Evolutionary conservation across 2,113 vertebrate species (phyloP).

Genomic region (Apteryx owenii): DNA sequence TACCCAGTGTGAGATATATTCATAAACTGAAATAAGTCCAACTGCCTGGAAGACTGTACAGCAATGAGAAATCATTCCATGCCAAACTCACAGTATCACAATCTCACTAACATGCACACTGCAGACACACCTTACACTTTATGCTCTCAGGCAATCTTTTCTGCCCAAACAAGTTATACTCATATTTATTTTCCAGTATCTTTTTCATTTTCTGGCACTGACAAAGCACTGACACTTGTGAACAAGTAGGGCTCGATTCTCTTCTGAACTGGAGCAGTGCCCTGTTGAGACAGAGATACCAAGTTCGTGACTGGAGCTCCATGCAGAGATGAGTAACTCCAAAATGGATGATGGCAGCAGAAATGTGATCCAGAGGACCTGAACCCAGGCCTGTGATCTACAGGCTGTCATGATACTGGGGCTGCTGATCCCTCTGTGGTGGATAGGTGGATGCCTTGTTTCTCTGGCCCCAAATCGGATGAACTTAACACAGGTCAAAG

Average conservation of each 20-base stretch:
- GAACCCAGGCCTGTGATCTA: not conserved
- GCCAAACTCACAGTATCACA: rapidly evolving
- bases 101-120: not conserved
- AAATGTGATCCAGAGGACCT: not conserved
- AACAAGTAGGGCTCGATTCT: not conserved
- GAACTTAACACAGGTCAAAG: not conserved
- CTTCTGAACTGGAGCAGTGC: not conserved
- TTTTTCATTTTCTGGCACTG: not conserved
- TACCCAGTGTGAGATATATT: not conserved
- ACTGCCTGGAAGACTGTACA: not conserved
- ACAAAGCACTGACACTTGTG: rapidly evolving
- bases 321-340: not conserved
- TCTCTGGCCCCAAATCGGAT: not conserved
- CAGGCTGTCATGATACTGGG: not conserved
- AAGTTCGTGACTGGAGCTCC: not conserved
- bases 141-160: not conserved
- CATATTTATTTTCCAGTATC: not conserved
- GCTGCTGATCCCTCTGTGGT: not conserved
- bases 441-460: not conserved
- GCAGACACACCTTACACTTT: not conserved
- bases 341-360: rapidly evolving
- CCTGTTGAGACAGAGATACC: rapidly evolving
- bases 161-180: not conserved
- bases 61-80: not conserved
- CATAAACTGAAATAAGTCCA: not conserved